Evolutionary conservation across 92 coral and sea anemone genomes (phyloP).

Genomic region (Siderastrea radians): DNA sequence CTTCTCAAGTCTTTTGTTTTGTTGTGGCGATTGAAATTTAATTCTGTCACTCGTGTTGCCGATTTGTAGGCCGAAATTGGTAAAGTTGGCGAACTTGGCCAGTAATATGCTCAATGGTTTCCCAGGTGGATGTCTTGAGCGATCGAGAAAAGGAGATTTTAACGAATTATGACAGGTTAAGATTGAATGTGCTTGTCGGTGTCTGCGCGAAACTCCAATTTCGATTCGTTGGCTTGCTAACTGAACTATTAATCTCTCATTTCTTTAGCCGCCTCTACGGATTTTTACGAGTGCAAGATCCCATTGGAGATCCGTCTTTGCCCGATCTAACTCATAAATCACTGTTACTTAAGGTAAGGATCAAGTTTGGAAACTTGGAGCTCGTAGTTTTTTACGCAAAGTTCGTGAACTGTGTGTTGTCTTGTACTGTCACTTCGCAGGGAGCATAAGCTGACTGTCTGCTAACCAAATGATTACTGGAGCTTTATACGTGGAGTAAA

Average conservation of each 20-base stretch:
- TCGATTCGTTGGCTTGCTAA: conserved; percentile 31
- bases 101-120: conserved; percentile 98
- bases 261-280: conserved; percentile 98
- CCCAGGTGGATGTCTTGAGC: conserved; percentile 99
- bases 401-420: conserved; percentile 19
- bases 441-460: conserved; percentile 20
- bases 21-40: conserved; percentile 80
- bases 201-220: not conserved
- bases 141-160: conserved; percentile 99
- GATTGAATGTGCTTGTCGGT: conserved; percentile 9
- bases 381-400: conserved; percentile 10
- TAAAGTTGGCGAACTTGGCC: conserved; percentile 82
- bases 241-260: conserved; percentile 9
- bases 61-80: conserved; percentile 48
- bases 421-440: conserved; percentile 10
- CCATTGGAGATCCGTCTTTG: conserved; percentile 92
- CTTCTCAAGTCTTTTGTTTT: conserved; percentile 87
- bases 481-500: conserved; percentile 17
- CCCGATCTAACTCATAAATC: conserved; percentile 97
- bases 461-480: conserved; percentile 6
- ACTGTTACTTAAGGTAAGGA: conserved; percentile 88
- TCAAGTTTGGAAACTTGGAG: conserved; percentile 11
- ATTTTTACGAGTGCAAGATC: conserved; percentile 97
- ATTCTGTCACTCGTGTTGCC: conserved; percentile 55
- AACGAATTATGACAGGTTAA: conserved; percentile 97